Evolutionary conservation across 2,888 invertebrate genomes (phyloP), one percentile per base, ranked within the genome.

Genomic region (Cataglyphis albicans): DNA sequence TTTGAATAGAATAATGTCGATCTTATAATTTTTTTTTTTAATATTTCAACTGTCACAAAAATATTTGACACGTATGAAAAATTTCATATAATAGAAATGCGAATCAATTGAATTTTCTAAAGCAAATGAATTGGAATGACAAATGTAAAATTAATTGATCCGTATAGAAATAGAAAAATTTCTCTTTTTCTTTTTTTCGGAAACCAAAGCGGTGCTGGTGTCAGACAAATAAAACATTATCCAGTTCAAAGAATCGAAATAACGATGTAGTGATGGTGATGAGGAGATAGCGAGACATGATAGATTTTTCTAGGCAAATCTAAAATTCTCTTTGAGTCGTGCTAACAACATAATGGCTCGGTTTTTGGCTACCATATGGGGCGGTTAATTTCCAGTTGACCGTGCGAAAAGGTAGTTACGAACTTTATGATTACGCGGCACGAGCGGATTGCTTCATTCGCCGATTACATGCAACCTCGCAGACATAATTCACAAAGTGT

Each of bases 391-490:
- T 32, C 15, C 57, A 76, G 32, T 85, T 81, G 70, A 44, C 75
- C 65, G 78, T 78, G 73, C 84, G 83, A 38, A 81, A 83, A 57
- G 81, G 73, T 21, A 83, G 82, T 85, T 85, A 85, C 65, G 41
- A 83, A 65, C 75, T 59, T 83, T 83, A 81, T 48, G 75, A 83
- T 61, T 67, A 57, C 48, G 67, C 81, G 10, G 63, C 81, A 63
- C 70, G 73, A 65, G 72, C 74, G 67, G 67, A 76, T 68, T 87
- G 75, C 86, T 80, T 65, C 81, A 64, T 81, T 75, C 63, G 81
- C 68, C 85, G 87, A 85, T 83, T 85, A 86, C 84, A 82, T 85
- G 88, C 73, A 81, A 85, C 38, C 74, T 64, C 75, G 63, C 48
- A 75, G 75, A 55, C 52, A 61, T 48, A 81, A 82, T 82, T 67